Evolutionary conservation across 2,113 vertebrate species (phyloP).

Genomic region (Chamaea fasciata): DNA sequence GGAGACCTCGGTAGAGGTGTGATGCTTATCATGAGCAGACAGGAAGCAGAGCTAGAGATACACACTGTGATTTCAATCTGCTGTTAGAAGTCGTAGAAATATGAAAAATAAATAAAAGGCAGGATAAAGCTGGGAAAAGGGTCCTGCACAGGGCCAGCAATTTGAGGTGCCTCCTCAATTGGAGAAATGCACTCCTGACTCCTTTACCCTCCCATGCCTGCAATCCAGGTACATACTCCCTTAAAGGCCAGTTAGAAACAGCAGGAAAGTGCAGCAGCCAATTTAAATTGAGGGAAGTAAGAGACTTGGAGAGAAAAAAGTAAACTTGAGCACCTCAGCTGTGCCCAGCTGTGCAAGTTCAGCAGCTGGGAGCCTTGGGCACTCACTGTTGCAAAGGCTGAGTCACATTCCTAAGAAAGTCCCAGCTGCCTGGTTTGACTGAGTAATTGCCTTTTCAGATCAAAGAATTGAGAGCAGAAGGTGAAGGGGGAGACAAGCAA

Average conservation of each 20-base stretch:
- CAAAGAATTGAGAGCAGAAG: neutral
- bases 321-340: neutral
- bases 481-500: neutral
- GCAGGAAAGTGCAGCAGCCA: neutral
- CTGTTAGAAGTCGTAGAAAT: neutral
- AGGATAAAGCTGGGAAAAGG: neutral
- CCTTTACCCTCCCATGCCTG: neutral
- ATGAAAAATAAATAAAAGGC: neutral
- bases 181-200: neutral
- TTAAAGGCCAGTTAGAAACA: neutral
- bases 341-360: neutral
- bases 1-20: neutral
- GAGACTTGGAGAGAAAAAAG: neutral
- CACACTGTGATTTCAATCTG: neutral
- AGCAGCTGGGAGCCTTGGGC: neutral
- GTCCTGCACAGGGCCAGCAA: neutral
- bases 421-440: neutral
- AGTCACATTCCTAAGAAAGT: neutral
- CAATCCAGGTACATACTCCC: neutral
- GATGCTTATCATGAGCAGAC: neutral
- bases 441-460: neutral
- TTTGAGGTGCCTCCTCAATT: neutral
- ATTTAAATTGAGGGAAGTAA: neutral
- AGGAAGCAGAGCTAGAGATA: neutral
- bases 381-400: neutral